A percentile compares a stretch with the other conserved stretches of the same genome.
Evolutionary conservation across 35 echinoderm and acorn worm genomes (phyloP).

Genomic region (Ptychodera flava): DNA sequence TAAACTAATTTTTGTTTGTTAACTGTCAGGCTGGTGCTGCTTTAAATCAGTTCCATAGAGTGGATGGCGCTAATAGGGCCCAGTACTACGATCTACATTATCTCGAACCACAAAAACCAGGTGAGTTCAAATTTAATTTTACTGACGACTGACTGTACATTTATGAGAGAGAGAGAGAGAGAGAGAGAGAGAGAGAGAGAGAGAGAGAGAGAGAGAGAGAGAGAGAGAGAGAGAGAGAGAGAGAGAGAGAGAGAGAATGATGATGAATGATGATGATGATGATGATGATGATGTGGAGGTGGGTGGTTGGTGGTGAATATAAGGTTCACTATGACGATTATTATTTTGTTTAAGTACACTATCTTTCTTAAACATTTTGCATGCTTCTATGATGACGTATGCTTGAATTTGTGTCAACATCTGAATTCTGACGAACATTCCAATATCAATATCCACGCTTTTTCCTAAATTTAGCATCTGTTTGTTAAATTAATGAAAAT

Average conservation of each 20-base stretch:
- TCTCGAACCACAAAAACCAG: slow-evolving; percentile 65
- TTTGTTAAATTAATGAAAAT: no score
- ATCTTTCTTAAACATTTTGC: no score
- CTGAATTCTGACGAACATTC: no score
- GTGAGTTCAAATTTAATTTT: slow-evolving; percentile 12
- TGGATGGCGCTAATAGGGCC: slow-evolving; percentile 68
- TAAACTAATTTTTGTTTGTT: no score
- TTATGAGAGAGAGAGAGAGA: background rate
- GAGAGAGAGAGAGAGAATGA: background rate
- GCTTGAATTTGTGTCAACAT: no score
- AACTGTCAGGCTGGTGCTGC: slow-evolving; percentile 64
- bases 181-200: background rate
- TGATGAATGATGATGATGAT: background rate
- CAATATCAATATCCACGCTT: no score
- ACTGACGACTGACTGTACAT: background rate
- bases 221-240: background rate
- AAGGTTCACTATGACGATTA: background rate
- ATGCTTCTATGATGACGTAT: no score
- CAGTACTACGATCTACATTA: slow-evolving; percentile 79
- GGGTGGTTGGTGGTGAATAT: background rate
- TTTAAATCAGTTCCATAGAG: slow-evolving; percentile 70
- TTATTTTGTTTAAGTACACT: no score
- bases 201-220: background rate
- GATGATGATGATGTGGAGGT: background rate
- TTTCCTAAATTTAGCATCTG: no score